Evolutionary conservation across 2,113 vertebrate species (phyloP).

Genomic region (Polypterus bichir): DNA sequence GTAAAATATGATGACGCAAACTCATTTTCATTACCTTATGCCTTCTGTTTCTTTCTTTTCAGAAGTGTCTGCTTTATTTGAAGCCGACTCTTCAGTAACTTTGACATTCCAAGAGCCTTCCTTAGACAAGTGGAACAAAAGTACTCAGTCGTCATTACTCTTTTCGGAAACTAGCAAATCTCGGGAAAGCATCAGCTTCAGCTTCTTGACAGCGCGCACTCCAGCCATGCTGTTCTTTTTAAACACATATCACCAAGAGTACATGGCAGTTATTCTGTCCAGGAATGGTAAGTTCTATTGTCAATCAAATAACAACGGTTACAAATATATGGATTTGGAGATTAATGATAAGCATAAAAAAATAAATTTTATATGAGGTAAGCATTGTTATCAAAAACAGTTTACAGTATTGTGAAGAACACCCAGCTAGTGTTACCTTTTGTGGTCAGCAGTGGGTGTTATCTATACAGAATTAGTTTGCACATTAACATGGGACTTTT

Average conservation of each 20-base stretch:
- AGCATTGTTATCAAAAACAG: no score
- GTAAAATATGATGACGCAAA: no score
- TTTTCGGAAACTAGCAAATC: slow-evolving; percentile 57
- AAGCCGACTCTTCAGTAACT: slow-evolving; percentile 70
- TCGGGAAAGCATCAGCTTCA: slow-evolving; percentile 74
- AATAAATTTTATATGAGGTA: no score
- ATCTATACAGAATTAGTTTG: no score
- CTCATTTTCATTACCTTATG: neutral
- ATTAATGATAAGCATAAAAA: no score
- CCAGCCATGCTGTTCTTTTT: slow-evolving; percentile 79
- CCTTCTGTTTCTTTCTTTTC: slow-evolving; percentile 26
- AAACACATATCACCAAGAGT: slow-evolving; percentile 74
- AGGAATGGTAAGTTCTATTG: slow-evolving; percentile 65
- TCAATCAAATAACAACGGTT: neutral
- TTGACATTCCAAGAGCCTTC: slow-evolving; percentile 89
- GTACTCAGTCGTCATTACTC: slow-evolving; percentile 58
- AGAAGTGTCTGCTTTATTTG: slow-evolving; percentile 92
- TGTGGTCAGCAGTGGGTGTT: no score
- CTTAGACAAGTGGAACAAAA: slow-evolving; percentile 80
- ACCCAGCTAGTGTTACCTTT: no score
- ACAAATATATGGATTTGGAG: no score
- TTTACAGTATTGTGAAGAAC: no score
- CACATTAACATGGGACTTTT: no score
- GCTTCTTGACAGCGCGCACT: slow-evolving; percentile 68
- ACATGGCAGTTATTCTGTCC: slow-evolving; percentile 74